phyloP scores from a whole-genome alignment of 2,113 vertebrate species.

The Siniperca knerii region DNA sequence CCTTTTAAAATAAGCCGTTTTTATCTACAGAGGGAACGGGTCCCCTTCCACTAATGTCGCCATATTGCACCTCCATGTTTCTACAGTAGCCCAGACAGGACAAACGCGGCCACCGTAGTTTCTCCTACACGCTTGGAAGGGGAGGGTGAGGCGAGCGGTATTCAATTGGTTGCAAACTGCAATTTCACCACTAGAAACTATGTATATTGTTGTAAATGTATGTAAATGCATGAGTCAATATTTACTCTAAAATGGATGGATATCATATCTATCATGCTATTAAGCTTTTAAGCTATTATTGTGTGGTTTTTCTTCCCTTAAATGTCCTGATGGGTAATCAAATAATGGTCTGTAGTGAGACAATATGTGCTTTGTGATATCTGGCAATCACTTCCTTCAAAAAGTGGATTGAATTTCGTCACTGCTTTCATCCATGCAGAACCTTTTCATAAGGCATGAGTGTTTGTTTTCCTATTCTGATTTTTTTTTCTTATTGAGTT shows the following conservation, averaged over 20 bases:
- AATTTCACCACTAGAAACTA: too few relatives aligned
- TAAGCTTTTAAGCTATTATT: constrained; percentile 15
- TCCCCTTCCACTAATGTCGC: too few relatives aligned
- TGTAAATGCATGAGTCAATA: constrained; percentile 51
- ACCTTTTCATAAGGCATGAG: background rate
- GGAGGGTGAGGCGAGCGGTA: too few relatives aligned
- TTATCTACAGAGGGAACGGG: too few relatives aligned
- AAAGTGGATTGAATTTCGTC: constrained; percentile 43
- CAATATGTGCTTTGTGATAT: constrained; percentile 38
- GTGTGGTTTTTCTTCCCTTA: background rate
- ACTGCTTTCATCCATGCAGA: constrained; percentile 15
- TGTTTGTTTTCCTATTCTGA: constrained; percentile 41
- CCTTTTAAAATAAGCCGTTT: too few relatives aligned
- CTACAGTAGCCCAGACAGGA: too few relatives aligned
- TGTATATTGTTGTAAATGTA: too few relatives aligned
- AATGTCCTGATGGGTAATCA: background rate
- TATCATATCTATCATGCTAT: constrained; percentile 12
- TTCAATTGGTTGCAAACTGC: too few relatives aligned
- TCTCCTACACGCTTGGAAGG: too few relatives aligned
- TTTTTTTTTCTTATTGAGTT: background rate
- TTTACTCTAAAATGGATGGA: constrained; percentile 37
- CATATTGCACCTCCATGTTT: too few relatives aligned
- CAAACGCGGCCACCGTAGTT: too few relatives aligned
- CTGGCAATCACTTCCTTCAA: constrained; percentile 9
- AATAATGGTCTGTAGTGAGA: constrained; percentile 1